Conservation (phyloP, 2,888 invertebrate genomes). For the Hirtodrosophila cameraria region DNA sequence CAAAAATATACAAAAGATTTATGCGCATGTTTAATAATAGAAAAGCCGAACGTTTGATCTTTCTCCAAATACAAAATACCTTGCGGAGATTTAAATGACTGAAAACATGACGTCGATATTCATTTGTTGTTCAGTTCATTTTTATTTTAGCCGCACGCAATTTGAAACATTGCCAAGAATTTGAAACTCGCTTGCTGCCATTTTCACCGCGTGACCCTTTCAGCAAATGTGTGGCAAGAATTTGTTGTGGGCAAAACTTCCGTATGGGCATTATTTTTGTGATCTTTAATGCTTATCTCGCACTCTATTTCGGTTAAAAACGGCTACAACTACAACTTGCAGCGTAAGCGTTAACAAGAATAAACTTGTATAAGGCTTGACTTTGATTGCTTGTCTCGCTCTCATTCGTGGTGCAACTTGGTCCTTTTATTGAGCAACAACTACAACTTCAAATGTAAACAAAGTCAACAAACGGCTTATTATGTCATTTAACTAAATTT, state of each 20-base stretch:
- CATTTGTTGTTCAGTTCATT: slow-evolving; percentile 42
- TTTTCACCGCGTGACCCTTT: slow-evolving; percentile 76
- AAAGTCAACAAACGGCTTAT: slow-evolving; percentile 56
- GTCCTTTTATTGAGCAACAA: slow-evolving; percentile 34
- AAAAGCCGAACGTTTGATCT: slow-evolving; percentile 22
- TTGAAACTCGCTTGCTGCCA: slow-evolving; percentile 32
- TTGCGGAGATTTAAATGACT: slow-evolving; percentile 48
- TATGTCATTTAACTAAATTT: slow-evolving; percentile 75
- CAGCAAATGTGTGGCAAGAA: slow-evolving; percentile 3
- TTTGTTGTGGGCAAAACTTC: slow-evolving; percentile 6
- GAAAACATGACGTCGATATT: slow-evolving; percentile 62
- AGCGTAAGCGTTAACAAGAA: no score
- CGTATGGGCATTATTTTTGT: no score
- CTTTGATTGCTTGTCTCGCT: no score
- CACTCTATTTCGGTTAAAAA: not conserved
- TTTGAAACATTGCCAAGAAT: slow-evolving; percentile 56
- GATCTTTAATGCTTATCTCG: not conserved
- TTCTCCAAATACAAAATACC: slow-evolving; percentile 43
- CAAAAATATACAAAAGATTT: slow-evolving; percentile 26
- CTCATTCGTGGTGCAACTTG: no score
- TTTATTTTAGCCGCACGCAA: slow-evolving; percentile 43
- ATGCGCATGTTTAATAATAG: slow-evolving; percentile 32
- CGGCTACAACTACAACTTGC: not conserved
- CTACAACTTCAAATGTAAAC: slow-evolving; percentile 46
- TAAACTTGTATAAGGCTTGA: no score